Base-by-base conservation (phyloP, 2,888 invertebrate genomes). In the Hirtodrosophila trivittata region DNA sequence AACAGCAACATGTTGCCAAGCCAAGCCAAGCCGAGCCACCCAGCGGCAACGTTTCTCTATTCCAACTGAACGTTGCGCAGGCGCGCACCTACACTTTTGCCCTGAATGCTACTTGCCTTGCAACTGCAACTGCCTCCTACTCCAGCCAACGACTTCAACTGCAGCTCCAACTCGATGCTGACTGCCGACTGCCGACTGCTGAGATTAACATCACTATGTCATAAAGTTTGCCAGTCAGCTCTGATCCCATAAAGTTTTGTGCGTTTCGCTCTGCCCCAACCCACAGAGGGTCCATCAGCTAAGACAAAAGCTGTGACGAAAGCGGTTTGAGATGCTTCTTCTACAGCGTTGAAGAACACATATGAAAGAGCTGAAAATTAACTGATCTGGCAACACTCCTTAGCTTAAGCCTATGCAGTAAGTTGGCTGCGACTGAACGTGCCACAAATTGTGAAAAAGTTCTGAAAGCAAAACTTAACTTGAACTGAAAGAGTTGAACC, bases 1-100 rank as follows among this genome's bases (percentile, higher is more conserved):
- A 47, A 45, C 47, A 38, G 51, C 68, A 64, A 49, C 54, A 51
- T 55, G 54, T 42, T 43, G 59, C 64, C 37, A 42, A 35, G 14
- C 32, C 62, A 55, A 50, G 51, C 55, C 14, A 43, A 26, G 39
- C 37, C 43, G 49, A 60, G 69, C 69, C 63, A 70, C 70, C 70
- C 73, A 73, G 62, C 70, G 66, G 68, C 69, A 50, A 12, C 21
- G 21, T 10, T 46, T 28, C 47, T 42, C 21, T 38, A 39, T 18
- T 7, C 8, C 28, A 28, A 9, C 28, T n/a, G 9, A 30, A 30
- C 41, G 60, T 45, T 72, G 66, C 67, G 66, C 69, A 68, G 62
- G 63, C 72, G 58, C 64, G 68, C 71, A 74, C 77, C 82, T 76
- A 84, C 80, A 82, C 72, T 69, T 80, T 73, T 67, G 81, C 59